Evolutionary conservation across 2,797 vertebrate species (phyloP).

Genomic region (Varecia variegata): DNA sequence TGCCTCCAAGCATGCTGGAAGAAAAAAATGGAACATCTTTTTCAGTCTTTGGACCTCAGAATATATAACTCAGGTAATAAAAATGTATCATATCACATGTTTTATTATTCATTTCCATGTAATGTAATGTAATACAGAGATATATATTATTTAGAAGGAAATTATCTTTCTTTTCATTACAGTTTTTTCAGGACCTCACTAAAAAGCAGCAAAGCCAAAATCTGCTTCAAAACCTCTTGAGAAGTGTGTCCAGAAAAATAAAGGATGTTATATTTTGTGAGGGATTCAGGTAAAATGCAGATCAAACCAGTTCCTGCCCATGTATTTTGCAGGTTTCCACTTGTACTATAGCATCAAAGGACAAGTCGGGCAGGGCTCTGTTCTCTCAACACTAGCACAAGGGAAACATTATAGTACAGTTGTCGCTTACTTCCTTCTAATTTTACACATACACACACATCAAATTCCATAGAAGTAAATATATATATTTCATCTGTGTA

Average conservation of each 20-base stretch:
- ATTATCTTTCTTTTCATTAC: slow-evolving; percentile 11
- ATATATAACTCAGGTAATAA: slow-evolving; percentile 43
- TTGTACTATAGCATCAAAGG: background rate
- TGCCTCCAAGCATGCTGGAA: background rate
- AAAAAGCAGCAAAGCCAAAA: background rate
- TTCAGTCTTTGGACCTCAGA: background rate
- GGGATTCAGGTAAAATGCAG: background rate
- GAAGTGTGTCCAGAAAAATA: background rate
- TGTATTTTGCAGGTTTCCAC: background rate
- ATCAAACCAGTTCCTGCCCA: background rate
- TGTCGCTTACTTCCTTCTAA: background rate
- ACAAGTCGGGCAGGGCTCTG: background rate
- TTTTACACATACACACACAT: background rate
- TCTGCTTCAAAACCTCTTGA: slow-evolving; percentile 17
- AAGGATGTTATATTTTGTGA: background rate
- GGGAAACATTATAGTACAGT: background rate
- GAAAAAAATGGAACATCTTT: background rate
- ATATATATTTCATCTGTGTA: background rate
- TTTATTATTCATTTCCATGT: background rate
- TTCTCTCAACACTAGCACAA: background rate
- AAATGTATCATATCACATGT: background rate
- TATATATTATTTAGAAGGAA: slow-evolving; percentile 16
- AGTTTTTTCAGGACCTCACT: background rate
- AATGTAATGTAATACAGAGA: slow-evolving; percentile 25
- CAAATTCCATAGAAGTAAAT: background rate